Conservation (phyloP, 2,113 vertebrate species). For the Nipponia nippon region DNA sequence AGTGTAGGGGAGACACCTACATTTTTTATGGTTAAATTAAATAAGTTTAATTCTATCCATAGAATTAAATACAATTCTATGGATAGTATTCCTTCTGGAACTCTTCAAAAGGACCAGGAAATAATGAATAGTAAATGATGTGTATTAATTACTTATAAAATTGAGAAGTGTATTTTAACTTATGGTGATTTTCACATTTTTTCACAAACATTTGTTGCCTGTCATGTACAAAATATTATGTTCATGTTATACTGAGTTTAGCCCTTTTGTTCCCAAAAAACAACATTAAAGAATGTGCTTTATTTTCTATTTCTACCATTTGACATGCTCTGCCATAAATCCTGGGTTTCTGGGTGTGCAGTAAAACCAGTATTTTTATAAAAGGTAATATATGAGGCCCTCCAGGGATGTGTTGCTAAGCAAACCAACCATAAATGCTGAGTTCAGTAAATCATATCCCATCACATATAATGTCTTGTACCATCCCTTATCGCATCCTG, state of each 20-base stretch:
- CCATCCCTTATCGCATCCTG: neutral
- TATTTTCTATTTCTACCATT: neutral
- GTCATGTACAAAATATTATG: neutral
- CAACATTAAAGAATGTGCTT: neutral
- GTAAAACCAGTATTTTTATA: constrained; percentile 5
- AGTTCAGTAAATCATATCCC: constrained; percentile 21
- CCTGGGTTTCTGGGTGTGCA: neutral
- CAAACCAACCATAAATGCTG: neutral
- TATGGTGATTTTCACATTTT: neutral
- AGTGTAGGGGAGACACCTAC: neutral
- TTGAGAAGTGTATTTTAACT: neutral
- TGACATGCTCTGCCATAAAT: neutral
- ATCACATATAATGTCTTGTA: neutral
- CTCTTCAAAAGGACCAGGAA: neutral
- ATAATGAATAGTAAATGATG: neutral
- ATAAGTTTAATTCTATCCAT: neutral
- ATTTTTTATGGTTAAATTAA: neutral
- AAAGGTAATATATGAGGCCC: neutral
- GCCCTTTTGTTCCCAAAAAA: neutral
- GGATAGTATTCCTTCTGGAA: neutral
- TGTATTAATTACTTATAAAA: neutral
- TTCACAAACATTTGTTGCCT: neutral
- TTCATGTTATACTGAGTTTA: neutral
- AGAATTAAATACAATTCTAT: neutral
- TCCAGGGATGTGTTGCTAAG: constrained; percentile 5